Percentiles rank a stretch among this genome's conserved stretches.
These are phyloP conservation scores for Emydura subglobosa DNA, from an alignment of 2,113 vertebrate species.

Conservation along the genomic window DNA sequence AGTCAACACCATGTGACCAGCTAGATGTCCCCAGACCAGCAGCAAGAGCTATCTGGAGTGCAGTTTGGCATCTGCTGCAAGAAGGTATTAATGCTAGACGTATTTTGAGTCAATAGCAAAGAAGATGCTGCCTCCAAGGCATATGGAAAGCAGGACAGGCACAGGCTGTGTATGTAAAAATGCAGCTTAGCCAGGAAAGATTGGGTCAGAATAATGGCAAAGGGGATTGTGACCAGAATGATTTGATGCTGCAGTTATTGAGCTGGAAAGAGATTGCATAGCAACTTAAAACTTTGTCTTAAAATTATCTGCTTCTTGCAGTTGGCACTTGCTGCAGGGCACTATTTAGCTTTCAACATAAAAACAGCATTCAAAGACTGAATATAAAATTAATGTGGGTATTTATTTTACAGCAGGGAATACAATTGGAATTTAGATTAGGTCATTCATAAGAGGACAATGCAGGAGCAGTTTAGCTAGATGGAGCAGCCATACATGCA, in stretches of 20 bases:
- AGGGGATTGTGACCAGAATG: accelerated
- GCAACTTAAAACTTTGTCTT: too few species aligned
- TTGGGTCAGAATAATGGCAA: accelerated
- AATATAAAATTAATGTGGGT: background rate
- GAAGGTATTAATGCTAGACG: background rate
- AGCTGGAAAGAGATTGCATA: background rate
- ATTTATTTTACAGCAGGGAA: background rate
- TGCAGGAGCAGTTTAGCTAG: accelerated
- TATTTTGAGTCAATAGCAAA: background rate
- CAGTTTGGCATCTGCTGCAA: background rate
- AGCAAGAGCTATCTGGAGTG: too few species aligned
- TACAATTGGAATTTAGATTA: background rate
- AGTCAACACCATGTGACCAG: too few species aligned
- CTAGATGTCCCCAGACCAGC: too few species aligned
- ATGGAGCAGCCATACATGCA: background rate
- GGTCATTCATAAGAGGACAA: background rate
- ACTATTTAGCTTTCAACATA: background rate
- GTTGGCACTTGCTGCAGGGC: background rate
- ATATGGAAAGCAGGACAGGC: too few species aligned
- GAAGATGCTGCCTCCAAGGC: background rate
- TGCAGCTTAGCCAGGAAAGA: accelerated
- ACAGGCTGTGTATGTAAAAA: accelerated
- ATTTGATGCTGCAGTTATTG: background rate
- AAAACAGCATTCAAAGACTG: background rate
- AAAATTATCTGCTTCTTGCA: background rate